Evolutionary conservation across 2,888 invertebrate genomes (phyloP).

Genomic region (Agrotis puta): DNA sequence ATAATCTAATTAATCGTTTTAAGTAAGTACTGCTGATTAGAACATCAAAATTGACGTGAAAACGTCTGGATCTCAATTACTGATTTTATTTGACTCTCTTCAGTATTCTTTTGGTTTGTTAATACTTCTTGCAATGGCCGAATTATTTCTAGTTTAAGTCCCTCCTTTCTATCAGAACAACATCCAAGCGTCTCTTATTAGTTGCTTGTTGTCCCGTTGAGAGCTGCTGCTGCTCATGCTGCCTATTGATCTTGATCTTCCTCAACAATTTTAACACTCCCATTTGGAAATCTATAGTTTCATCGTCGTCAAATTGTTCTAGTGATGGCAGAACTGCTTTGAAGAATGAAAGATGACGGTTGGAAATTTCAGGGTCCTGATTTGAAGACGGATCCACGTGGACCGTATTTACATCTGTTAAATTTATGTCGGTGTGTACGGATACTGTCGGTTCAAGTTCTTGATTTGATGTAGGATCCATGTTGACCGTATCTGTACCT

Average conservation of each 20-base stretch:
- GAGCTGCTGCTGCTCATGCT: background rate
- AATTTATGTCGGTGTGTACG: background rate
- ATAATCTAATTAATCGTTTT: background rate
- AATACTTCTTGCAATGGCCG: too few species aligned
- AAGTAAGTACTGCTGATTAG: background rate
- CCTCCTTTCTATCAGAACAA: background rate
- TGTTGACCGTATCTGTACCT: too few species aligned
- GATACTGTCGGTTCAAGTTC: too few species aligned
- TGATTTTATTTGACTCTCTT: too few species aligned
- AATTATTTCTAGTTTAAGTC: too few species aligned
- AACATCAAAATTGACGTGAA: too few species aligned
- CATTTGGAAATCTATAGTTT: slow-evolving; percentile 38
- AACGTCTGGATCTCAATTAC: too few species aligned
- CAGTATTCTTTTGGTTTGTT: too few species aligned
- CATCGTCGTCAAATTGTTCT: slow-evolving; percentile 15
- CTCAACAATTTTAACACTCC: slow-evolving; percentile 15
- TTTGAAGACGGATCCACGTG: background rate
- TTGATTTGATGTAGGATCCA: too few species aligned
- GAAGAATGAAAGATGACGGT: slow-evolving; percentile 24
- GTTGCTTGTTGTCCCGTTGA: too few species aligned
- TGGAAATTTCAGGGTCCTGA: slow-evolving; percentile 6
- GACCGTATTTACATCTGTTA: background rate
- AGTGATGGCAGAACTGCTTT: slow-evolving; percentile 19
- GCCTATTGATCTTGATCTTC: slow-evolving; percentile 2
- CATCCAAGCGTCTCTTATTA: background rate